phyloP scores from a whole-genome alignment of 2,113 vertebrate species.

The Calidris pugnax region DNA sequence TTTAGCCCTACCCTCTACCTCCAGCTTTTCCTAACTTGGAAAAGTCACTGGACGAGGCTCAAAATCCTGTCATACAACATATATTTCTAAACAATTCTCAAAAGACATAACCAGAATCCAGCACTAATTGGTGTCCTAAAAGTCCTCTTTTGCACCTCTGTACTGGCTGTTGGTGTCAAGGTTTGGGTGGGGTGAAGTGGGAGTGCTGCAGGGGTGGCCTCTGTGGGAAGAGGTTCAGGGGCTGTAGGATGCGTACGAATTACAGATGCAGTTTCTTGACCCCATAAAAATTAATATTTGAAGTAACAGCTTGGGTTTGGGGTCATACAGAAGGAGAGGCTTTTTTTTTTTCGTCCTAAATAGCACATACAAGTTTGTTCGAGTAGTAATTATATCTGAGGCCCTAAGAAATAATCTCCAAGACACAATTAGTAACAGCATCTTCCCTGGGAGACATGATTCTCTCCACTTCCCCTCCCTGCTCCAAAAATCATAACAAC shows the following conservation, averaged over 20 bases:
- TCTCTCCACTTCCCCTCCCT: background rate
- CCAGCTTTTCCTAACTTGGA: background rate
- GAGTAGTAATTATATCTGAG: background rate
- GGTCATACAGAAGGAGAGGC: background rate
- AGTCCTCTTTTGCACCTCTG: background rate
- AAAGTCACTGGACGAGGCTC: background rate
- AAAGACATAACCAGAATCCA: background rate
- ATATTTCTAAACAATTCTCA: background rate
- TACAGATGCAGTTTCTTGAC: background rate
- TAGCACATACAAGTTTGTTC: background rate
- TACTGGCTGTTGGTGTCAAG: accelerated
- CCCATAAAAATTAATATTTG: background rate
- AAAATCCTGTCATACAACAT: background rate
- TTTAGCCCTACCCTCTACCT: background rate
- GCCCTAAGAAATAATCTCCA: background rate
- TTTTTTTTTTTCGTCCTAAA: background rate
- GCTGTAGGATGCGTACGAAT: background rate
- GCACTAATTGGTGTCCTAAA: background rate
- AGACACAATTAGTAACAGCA: background rate
- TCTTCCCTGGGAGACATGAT: background rate
- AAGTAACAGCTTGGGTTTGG: background rate
- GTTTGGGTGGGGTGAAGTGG: background rate
- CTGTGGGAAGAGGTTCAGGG: background rate
- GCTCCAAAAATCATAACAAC: background rate
- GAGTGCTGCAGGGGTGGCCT: background rate